These are phyloP conservation scores for Syrrhaptes paradoxus DNA, from an alignment of 2,113 vertebrate genomes.

Conservation along the genomic window DNA sequence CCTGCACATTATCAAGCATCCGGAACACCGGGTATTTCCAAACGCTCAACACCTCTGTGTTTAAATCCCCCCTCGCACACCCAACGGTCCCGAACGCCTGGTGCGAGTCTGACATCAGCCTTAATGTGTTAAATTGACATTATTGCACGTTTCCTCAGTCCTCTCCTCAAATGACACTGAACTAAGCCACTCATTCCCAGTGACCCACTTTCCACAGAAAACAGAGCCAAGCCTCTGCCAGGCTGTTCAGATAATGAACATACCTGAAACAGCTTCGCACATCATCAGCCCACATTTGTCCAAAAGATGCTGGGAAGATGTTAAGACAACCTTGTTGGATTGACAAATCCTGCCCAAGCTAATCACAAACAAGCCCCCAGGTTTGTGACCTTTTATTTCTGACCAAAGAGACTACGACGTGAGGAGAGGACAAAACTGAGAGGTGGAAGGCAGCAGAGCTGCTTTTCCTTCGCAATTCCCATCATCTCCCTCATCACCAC, in stretches of 20 bases:
- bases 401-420: neutral
- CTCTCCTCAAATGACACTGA: conserved; percentile 8
- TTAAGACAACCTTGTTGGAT: accelerated
- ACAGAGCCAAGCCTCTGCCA: neutral
- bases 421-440: neutral
- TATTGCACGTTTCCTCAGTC: neutral
- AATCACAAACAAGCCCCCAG: neutral
- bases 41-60: accelerated
- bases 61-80: accelerated
- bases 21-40: neutral
- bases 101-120: neutral
- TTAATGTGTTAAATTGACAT: accelerated
- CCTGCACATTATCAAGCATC: neutral
- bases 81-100: accelerated
- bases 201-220: neutral
- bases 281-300: neutral
- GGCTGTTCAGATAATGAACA: neutral
- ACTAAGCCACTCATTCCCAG: conserved; percentile 4
- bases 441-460: neutral
- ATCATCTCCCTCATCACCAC: neutral
- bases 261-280: neutral
- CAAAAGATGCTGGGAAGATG: neutral
- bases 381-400: too few relatives aligned
- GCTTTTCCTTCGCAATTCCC: neutral
- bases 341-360: neutral